Evolutionary conservation across 2,113 vertebrate species (phyloP).

Genomic region (Gadus macrocephalus): DNA sequence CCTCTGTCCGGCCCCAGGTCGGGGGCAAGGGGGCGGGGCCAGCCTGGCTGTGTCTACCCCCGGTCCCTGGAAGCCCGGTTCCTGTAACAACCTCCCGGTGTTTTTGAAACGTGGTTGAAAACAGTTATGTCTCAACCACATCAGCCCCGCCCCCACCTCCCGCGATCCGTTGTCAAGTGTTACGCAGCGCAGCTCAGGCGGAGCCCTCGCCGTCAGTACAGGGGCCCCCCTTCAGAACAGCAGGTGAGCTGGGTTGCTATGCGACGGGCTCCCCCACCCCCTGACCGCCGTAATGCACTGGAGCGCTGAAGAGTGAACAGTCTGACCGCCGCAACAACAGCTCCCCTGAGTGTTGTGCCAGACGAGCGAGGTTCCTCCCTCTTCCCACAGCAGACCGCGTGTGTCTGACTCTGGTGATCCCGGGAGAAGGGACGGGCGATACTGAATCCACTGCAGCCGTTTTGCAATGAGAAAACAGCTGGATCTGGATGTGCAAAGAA

Average conservation of each 20-base stretch:
- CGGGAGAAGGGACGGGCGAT: background rate
- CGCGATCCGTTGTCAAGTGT: too few relatives aligned
- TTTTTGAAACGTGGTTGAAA: too few relatives aligned
- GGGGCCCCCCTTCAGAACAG: conserved; percentile 7
- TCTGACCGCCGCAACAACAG: conserved; percentile 43
- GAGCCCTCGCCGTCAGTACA: background rate
- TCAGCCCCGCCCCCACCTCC: conserved; percentile 7
- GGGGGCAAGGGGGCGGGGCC: too few relatives aligned
- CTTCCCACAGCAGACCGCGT: conserved; percentile 20
- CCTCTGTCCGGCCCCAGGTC: too few relatives aligned
- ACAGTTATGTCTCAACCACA: background rate
- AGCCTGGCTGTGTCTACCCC: too few relatives aligned
- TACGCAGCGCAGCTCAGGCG: background rate
- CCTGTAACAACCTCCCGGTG: too few relatives aligned
- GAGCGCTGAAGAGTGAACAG: conserved; percentile 8
- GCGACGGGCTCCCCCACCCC: conserved; percentile 37
- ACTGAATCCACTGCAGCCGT: conserved; percentile 12
- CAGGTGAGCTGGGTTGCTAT: conserved; percentile 50
- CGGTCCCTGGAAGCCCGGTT: too few relatives aligned
- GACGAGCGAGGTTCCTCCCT: conserved; percentile 19
- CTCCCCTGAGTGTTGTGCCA: conserved; percentile 34
- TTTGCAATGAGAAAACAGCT: background rate
- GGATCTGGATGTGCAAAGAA: background rate
- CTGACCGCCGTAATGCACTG: conserved; percentile 27
- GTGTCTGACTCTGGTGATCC: conserved; percentile 16